Conservation (phyloP, 2,797 vertebrate genomes). For the Tenualosa ilisha region DNA sequence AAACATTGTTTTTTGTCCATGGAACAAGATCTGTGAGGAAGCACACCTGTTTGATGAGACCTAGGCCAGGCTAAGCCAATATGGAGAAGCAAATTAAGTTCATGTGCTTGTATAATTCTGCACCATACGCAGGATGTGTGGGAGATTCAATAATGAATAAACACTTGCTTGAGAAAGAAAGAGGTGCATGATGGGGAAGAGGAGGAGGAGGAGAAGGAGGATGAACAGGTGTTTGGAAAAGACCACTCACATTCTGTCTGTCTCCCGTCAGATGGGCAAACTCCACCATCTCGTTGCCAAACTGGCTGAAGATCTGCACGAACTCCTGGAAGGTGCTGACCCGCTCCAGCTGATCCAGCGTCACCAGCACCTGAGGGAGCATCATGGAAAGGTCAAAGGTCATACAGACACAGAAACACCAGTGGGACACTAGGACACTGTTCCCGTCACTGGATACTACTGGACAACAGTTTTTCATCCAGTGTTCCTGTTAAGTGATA, state of each 20-base stretch:
- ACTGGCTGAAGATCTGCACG: constrained; percentile 99
- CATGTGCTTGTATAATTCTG: not conserved
- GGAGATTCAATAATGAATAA: not conserved
- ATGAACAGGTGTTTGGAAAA: not conserved
- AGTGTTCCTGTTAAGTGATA: no score
- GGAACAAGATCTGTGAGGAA: not conserved
- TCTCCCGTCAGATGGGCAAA: constrained; percentile 98
- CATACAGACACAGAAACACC: no score
- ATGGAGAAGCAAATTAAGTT: not conserved
- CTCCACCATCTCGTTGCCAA: constrained; percentile 99
- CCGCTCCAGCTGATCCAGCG: constrained; percentile 93
- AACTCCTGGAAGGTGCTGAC: constrained; percentile 98
- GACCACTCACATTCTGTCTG: constrained; percentile 88
- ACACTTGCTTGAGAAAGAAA: not conserved
- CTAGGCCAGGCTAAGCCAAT: not conserved
- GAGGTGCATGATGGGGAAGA: not conserved
- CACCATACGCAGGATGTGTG: not conserved
- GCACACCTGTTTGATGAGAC: not conserved
- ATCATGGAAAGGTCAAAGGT: not conserved
- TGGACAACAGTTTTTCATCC: no score
- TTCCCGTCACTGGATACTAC: no score
- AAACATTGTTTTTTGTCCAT: not conserved
- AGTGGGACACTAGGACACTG: no score
- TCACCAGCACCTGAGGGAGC: constrained; percentile 86
- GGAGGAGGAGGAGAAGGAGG: not conserved